phyloP scores from a whole-genome alignment of 2,797 vertebrate species.

The Coracias cyanogaster region DNA sequence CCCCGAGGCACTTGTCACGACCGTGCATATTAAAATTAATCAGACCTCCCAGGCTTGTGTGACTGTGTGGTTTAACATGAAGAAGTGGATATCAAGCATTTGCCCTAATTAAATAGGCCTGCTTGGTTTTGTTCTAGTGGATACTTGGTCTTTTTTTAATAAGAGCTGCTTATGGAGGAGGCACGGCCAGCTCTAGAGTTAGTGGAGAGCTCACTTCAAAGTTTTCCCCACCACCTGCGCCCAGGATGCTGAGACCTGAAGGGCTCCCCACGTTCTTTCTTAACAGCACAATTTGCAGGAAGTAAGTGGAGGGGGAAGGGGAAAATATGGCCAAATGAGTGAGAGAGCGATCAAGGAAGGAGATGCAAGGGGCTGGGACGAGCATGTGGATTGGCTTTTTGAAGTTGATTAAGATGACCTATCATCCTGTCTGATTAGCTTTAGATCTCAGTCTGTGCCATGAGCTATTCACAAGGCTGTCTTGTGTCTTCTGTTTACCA shows the following conservation, averaged over 20 bases:
- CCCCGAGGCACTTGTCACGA: slow-evolving; percentile 76
- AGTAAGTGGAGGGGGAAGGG: background rate
- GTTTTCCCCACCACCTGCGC: slow-evolving; percentile 80
- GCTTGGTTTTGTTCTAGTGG: slow-evolving; percentile 81
- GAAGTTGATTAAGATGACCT: slow-evolving; percentile 71
- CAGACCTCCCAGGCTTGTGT: slow-evolving; percentile 76
- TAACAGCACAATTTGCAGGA: slow-evolving; percentile 22
- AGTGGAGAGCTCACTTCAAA: slow-evolving; percentile 83
- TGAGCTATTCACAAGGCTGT: slow-evolving; percentile 57
- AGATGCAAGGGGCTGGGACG: background rate
- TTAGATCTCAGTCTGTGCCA: slow-evolving; percentile 39
- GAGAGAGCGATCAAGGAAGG: background rate
- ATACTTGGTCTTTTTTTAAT: slow-evolving; percentile 81
- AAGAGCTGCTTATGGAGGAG: slow-evolving; percentile 79
- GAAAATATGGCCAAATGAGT: slow-evolving; percentile 4
- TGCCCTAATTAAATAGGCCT: slow-evolving; percentile 80
- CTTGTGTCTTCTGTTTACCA: slow-evolving; percentile 56
- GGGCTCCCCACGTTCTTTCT: slow-evolving; percentile 56
- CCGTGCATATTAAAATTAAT: slow-evolving; percentile 86
- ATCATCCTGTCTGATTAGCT: slow-evolving; percentile 45
- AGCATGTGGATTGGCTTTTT: slow-evolving; percentile 65
- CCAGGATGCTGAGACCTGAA: slow-evolving; percentile 64
- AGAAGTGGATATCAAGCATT: slow-evolving; percentile 80
- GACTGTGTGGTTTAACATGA: slow-evolving; percentile 76
- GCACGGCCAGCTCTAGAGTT: slow-evolving; percentile 75